Percentiles rank a stretch among this genome's conserved stretches.
phyloP scores from a whole-genome alignment of 2,888 invertebrate genomes.

The Drosophila differens region DNA sequence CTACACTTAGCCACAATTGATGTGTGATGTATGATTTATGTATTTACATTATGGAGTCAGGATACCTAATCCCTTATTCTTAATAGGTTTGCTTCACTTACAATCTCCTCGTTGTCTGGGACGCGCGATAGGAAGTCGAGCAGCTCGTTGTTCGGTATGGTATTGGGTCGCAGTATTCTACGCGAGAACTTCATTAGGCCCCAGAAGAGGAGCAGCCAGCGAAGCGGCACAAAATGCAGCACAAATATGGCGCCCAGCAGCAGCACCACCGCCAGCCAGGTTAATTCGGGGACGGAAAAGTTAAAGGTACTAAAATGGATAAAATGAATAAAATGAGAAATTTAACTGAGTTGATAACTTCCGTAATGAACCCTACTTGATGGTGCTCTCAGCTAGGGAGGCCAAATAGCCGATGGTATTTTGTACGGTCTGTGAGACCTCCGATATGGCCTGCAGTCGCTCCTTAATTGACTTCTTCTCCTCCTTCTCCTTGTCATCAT shows the following conservation, averaged over 20 bases:
- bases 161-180: conserved; percentile 95
- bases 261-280: conserved; percentile 94
- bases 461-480: conserved; percentile 98
- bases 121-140: conserved; percentile 97
- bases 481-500: conserved; percentile 96
- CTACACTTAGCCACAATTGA: neutral
- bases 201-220: conserved; percentile 96
- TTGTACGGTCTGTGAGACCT: conserved; percentile 98
- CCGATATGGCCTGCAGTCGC: conserved; percentile 97
- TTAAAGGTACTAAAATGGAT: conserved; percentile 92
- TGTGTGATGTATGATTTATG: no score
- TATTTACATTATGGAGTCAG: neutral
- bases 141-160: conserved; percentile 98
- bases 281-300: conserved; percentile 98
- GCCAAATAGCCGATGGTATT: conserved; percentile 97
- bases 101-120: conserved; percentile 96
- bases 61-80: neutral
- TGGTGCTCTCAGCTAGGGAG: conserved; percentile 96
- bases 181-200: conserved; percentile 98
- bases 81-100: conserved; percentile 84
- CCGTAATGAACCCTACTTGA: conserved; percentile 90
- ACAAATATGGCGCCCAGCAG: conserved; percentile 91
- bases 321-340: neutral
- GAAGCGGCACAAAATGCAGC: conserved; percentile 94
- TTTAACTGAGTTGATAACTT: neutral